Evolutionary conservation across 2,888 invertebrate species (phyloP), one percentile per base, ranked within the genome.

Genomic region (Branchellion lobata): DNA sequence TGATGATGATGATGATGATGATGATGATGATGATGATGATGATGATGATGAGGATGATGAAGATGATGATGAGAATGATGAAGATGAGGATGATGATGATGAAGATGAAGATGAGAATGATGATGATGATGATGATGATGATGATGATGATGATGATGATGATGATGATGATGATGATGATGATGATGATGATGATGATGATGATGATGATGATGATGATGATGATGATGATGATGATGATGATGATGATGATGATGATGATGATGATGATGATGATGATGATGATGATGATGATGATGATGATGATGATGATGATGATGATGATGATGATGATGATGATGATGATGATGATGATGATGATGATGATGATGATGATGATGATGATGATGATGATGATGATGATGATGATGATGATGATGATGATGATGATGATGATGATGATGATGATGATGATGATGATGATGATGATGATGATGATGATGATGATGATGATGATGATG

Each of bases 91-190:
- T n/a, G n/a, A n/a, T n/a, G n/a, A n/a, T n/a, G n/a, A n/a, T n/a
- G n/a, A n/a, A n/a, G n/a, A n/a, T n/a, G n/a, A n/a, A n/a, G n/a
- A n/a, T n/a, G n/a, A n/a, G n/a, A n/a, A n/a, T n/a, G n/a, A n/a
- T n/a, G n/a, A n/a, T n/a, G n/a, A n/a, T n/a, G n/a, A n/a, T n/a
- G 73, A 74, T 27, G 47, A 33, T 73, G 72, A 73, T 74, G 79
- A 74, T 79, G 79, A 77, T 79, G 57, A 79, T 79, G 73, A 79
- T 79, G 74, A 79, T 53, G 79, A 79, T 74, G 74, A 61, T 53
- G 36, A 61, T 75, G 79, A 71, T 24, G 78, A 78, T 78, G 68
- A 79, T 69, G 53, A 51, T 51, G 72, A 31, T 78, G 47, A 78
- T 78, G 78, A 78, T 78, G 78, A 78, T 72, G 71, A 40, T 40